These are phyloP conservation scores for Muntiacus muntjak DNA, from an alignment of 2,113 vertebrate species.

Conservation along the genomic window DNA sequence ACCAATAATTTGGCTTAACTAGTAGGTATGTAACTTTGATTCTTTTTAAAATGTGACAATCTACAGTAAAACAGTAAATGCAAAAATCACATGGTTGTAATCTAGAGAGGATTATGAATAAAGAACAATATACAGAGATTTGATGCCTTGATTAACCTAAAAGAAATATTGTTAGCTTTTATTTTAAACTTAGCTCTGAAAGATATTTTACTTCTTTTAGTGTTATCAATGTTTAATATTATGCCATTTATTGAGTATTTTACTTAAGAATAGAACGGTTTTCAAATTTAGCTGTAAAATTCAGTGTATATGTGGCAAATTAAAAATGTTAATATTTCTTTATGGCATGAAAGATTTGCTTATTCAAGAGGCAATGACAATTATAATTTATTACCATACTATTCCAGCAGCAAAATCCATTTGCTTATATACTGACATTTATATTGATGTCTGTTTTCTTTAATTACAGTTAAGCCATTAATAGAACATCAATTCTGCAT, in stretches of 20 bases:
- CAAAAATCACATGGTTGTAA: not conserved
- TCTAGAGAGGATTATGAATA: not conserved
- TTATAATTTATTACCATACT: constrained; percentile 36
- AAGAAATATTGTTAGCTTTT: not conserved
- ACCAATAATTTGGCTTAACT: not conserved
- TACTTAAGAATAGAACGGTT: not conserved
- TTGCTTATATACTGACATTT: constrained; percentile 45
- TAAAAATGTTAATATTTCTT: constrained; percentile 44
- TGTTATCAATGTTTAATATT: not conserved
- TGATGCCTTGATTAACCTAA: not conserved
- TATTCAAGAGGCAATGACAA: constrained; percentile 45
- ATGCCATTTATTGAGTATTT: not conserved
- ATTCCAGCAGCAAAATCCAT: constrained; percentile 31
- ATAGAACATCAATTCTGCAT: constrained; percentile 1
- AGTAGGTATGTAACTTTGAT: not conserved
- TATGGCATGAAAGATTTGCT: constrained; percentile 25
- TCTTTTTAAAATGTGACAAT: not conserved
- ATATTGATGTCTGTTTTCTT: constrained; percentile 41
- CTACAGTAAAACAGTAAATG: not conserved
- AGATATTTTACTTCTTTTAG: not conserved
- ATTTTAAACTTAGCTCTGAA: not conserved
- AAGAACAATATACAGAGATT: not conserved
- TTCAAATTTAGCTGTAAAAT: not conserved
- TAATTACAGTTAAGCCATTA: constrained; percentile 50
- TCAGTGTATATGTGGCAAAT: not conserved